Percentiles rank a stretch among this genome's conserved stretches.
phyloP scores from a whole-genome alignment of 37 sponge, comb jelly and placozoan genomes.

The Lycopodina hypogea region DNA sequence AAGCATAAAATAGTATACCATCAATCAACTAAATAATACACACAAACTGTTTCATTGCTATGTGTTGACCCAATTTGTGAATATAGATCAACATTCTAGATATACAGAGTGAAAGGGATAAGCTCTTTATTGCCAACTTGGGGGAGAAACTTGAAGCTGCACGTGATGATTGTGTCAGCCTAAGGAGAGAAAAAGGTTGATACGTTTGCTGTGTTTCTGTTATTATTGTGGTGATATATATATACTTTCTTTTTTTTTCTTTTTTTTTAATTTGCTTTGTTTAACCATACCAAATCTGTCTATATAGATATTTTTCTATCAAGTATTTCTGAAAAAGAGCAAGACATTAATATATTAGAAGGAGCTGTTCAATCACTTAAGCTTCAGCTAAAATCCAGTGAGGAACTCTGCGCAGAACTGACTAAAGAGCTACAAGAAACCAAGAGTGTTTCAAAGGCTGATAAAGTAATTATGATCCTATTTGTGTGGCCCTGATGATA shows the following conservation, averaged over 20 bases:
- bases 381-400: background rate
- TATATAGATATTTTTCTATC: background rate
- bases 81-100: background rate
- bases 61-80: too few relatives aligned
- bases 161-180: background rate
- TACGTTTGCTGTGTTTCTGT: too few relatives aligned
- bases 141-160: background rate
- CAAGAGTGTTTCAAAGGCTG: background rate
- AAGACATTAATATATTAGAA: background rate
- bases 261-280: too few relatives aligned
- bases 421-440: background rate
- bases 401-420: background rate
- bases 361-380: background rate
- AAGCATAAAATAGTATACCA: too few relatives aligned
- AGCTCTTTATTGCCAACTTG: background rate
- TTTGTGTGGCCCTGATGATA: background rate
- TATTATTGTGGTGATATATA: background rate
- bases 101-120: background rate
- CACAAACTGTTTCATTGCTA: too few relatives aligned
- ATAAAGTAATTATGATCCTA: background rate
- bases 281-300: background rate
- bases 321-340: background rate
- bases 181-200: conserved; percentile 16
- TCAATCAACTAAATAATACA: too few relatives aligned
- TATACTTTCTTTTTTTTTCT: background rate